Conservation (phyloP, 2,888 invertebrate species). For the Coelinius sp. region DNA sequence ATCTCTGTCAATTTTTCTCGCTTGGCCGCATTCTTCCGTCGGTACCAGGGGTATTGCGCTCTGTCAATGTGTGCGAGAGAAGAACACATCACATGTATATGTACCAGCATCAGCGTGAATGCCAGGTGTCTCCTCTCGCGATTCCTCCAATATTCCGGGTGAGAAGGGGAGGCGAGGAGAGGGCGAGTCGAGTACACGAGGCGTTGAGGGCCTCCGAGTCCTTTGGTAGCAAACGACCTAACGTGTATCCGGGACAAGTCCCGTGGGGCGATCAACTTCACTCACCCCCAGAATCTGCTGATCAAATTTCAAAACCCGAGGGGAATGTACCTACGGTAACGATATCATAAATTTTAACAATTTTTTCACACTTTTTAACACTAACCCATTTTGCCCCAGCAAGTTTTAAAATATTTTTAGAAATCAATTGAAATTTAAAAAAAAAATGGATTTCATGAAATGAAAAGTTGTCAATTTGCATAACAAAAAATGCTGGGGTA, state of each 20-base stretch:
- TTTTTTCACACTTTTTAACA: not conserved
- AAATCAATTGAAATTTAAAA: no score
- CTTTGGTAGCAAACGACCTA: constrained; percentile 5
- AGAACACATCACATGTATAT: constrained; percentile 18
- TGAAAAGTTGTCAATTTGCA: no score
- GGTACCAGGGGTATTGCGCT: constrained; percentile 27
- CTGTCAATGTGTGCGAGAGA: constrained; percentile 6
- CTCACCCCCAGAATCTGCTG: not conserved
- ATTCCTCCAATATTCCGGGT: constrained; percentile 7
- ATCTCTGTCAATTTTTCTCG: constrained; percentile 36
- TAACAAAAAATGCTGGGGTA: no score
- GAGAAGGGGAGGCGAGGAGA: not conserved
- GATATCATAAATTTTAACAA: not conserved
- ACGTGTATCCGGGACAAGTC: constrained; percentile 15
- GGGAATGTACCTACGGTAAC: not conserved
- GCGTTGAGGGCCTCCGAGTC: not conserved
- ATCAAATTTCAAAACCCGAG: constrained; percentile 5
- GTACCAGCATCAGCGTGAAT: not conserved
- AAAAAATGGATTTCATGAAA: no score
- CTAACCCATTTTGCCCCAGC: no score
- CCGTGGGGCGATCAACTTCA: not conserved
- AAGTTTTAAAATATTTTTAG: no score
- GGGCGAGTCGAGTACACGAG: not conserved
- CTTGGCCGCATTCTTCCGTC: constrained; percentile 37
- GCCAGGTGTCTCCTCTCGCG: constrained; percentile 6